Evolutionary conservation across 2,797 vertebrate species (phyloP).

Genomic region (Coendou prehensilis): DNA sequence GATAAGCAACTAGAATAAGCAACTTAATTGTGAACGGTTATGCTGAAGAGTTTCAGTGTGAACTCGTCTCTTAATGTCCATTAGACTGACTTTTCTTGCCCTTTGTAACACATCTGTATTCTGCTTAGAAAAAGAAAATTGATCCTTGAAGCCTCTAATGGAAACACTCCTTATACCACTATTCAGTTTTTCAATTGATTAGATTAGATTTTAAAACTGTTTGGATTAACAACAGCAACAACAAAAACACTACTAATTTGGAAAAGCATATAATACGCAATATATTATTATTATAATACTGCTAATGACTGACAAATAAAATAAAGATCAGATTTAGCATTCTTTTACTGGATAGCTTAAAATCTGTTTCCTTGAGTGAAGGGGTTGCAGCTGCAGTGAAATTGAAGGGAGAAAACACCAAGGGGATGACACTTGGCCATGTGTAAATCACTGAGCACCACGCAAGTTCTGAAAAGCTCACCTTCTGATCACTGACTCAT

Average conservation of each 20-base stretch:
- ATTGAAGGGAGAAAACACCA: background rate
- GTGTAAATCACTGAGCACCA: background rate
- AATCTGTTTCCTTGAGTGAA: background rate
- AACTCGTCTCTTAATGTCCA: constrained; percentile 75
- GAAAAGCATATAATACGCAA: constrained; percentile 23
- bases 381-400: background rate
- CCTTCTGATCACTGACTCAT: constrained; percentile 23
- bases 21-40: constrained; percentile 62
- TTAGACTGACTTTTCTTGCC: constrained; percentile 74
- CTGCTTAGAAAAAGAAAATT: constrained; percentile 76
- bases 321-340: background rate
- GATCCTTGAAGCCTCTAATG: constrained; percentile 74
- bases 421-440: background rate
- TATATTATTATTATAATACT: constrained; percentile 3
- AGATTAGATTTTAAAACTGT: constrained; percentile 61
- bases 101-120: constrained; percentile 78
- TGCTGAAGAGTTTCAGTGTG: constrained; percentile 63
- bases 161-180: constrained; percentile 59
- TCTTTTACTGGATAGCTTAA: constrained; percentile 24
- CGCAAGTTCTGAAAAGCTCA: background rate
- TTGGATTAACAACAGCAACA: constrained; percentile 47
- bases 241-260: background rate
- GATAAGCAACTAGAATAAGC: constrained; percentile 52
- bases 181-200: constrained; percentile 72
- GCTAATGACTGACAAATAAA: constrained; percentile 49